Conservation (phyloP, 2,888 invertebrate genomes). For the Hydriomena furcata region DNA sequence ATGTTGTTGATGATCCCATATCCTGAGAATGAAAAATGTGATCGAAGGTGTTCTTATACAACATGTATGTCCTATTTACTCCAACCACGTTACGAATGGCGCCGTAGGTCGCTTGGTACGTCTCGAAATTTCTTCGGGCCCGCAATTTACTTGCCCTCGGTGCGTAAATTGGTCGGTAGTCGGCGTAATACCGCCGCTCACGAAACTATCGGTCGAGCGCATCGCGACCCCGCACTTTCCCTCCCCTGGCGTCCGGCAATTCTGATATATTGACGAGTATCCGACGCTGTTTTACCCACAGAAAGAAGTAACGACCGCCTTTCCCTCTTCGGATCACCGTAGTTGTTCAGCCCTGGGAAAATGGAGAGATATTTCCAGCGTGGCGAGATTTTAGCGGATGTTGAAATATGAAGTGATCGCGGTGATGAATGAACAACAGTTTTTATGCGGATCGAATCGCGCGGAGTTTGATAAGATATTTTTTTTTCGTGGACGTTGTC, state of each 20-base stretch:
- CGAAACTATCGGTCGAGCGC: conserved; percentile 47
- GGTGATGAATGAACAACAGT: conserved; percentile 48
- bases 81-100: conserved; percentile 21
- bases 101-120: conserved; percentile 9
- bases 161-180: conserved; percentile 54
- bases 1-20: not conserved
- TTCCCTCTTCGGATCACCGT: conserved; percentile 39
- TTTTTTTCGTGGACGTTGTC: conserved; percentile 24
- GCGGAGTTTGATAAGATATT: conserved; percentile 41
- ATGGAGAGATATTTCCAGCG: conserved; percentile 45
- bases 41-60: conserved; percentile 6
- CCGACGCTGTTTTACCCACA: conserved; percentile 47
- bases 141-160: conserved; percentile 50
- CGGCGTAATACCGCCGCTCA: conserved; percentile 50
- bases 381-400: conserved; percentile 44
- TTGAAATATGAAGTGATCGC: conserved; percentile 49
- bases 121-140: conserved; percentile 27
- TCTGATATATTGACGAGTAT: conserved; percentile 63
- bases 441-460: conserved; percentile 29
- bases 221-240: conserved; percentile 44
- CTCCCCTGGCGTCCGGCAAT: conserved; percentile 45
- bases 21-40: not conserved
- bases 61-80: conserved; percentile 10
- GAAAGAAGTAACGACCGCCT: conserved; percentile 45
- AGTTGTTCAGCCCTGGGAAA: conserved; percentile 47